Base-by-base conservation (phyloP, 2,888 invertebrate species). In the Philereme transversata region DNA sequence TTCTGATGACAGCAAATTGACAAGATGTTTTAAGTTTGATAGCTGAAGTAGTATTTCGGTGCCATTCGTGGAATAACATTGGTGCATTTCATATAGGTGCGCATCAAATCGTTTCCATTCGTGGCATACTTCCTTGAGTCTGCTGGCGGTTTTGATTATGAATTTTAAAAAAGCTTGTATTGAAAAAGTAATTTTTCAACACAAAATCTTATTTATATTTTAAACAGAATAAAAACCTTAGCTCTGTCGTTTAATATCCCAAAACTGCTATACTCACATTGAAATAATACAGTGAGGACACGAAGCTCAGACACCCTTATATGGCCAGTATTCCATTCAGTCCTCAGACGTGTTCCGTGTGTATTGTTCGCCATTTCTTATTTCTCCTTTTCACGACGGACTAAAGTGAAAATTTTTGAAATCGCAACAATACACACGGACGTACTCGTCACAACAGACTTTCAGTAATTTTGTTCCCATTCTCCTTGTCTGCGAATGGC, bases 401-500 rank as follows among this genome's bases (percentile, higher is more conserved):
- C 84, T 76, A 83, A 90, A 90, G 89, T 89, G 81, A 89, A 87
- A 88, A 90, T 90, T 88, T 90, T 84, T 89, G 86, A 89, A 90
- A 91, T 90, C 88, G 88, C 89, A 87, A 90, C 89, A 89, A 90
- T 89, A 87, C 88, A 62, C 46, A 22, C 35, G 49, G 81, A 83
- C 83, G 81, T 79, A 79, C 79, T 78, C 76, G 72, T 72, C 77
- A 84, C 83, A 81, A 79, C 79, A 79, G 79, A 72, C 75, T 71
- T 72, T 73, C 78, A 78, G 80, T 83, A 81, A 83, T 83, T 87
- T 81, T 79, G 77, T 77, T 80, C 77, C 81, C 60, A 63, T 69
- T 67, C 65, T 67, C 56, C 60, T 56, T 51, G 48, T 36, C 50
- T 33, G 49, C 51, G 51, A 54, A 34, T 40, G 51, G 55, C 54